A percentile compares a stretch with the other conserved stretches of the same genome.
Conservation (phyloP, 2,797 vertebrate species). For the Poeciliopsis presidionis region DNA sequence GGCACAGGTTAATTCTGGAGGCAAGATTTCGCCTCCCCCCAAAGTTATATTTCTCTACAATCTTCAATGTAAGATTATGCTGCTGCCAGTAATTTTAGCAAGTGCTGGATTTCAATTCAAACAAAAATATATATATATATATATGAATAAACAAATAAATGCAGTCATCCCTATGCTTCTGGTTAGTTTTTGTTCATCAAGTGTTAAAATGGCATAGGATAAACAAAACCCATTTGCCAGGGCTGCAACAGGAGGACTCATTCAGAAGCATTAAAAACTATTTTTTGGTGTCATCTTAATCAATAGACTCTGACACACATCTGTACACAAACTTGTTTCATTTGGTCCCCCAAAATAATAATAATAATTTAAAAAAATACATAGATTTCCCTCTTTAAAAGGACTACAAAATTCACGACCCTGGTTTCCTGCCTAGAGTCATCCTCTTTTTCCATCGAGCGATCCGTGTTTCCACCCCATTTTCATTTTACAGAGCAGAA, state of each 20-base stretch:
- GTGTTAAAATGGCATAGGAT: neutral
- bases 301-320: slow-evolving; percentile 20
- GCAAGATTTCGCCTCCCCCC: no score
- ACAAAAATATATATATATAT: neutral
- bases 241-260: slow-evolving; percentile 1
- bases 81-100: neutral
- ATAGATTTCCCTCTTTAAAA: slow-evolving; percentile 18
- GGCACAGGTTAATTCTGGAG: neutral
- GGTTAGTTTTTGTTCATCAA: neutral
- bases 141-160: neutral
- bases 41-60: neutral
- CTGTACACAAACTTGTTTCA: slow-evolving; percentile 20
- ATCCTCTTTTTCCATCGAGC: slow-evolving; percentile 42
- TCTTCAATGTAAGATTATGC: neutral
- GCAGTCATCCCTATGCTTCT: slow-evolving; percentile 2
- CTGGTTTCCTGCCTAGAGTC: slow-evolving; percentile 11
- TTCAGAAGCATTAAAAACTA: slow-evolving; percentile 19
- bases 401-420: neutral
- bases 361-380: neutral
- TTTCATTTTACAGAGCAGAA: slow-evolving; percentile 70
- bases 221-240: slow-evolving; percentile 8
- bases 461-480: slow-evolving; percentile 40
- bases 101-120: neutral
- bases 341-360: neutral
- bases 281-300: slow-evolving; percentile 56